Base-by-base conservation (phyloP, 2,888 invertebrate genomes). In the Exocentrus adspersus region DNA sequence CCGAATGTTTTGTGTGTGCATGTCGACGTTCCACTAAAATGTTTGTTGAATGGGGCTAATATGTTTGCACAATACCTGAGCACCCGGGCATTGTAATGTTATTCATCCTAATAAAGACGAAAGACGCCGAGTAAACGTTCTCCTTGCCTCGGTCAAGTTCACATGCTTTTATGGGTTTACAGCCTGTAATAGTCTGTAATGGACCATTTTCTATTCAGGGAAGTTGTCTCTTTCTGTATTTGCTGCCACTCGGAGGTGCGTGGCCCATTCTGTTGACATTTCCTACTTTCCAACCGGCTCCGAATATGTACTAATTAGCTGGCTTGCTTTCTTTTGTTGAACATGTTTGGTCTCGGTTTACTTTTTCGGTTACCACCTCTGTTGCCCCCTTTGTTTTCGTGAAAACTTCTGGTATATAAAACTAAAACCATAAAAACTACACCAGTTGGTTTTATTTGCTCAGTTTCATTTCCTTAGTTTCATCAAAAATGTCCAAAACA, bases 1-100 rank as follows among this genome's bases (percentile, higher is more conserved):
- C 45, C 51, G 41, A 62, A 62, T 57, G 56, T 57, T 57, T 57
- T 62, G 57, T 56, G 46, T 57, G 57, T 56, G 46, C 51, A 46
- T 57, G 32, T 62, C 51, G 46, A 48, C 50, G 54, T 62, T 61
- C 54, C 43, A 61, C 56, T 51, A 56, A 24, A 24, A 54, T 42
- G 19, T 62, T 63, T 59, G 62, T 65, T 51, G 65, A 60, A 58
- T 48, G 64, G 65, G 65, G 56, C 65, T 71, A 68, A 71, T 69
- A 63, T 68, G 68, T 70, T 72, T 72, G 65, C 50, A 68, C 67
- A 72, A 68, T 68, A 72, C 69, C 72, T 70, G 70, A 59, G 46
- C 58, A 37, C n/a, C 14, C 2, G 37, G n/a, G 12, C 3, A 37
- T 12, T 37, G 61, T 20, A n/a, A 50, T 53, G 59, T 67, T 64